Evolutionary conservation across 2,888 invertebrate genomes (phyloP), one percentile per base, ranked within the genome.

Genomic region (Kryphioiulus occultus): DNA sequence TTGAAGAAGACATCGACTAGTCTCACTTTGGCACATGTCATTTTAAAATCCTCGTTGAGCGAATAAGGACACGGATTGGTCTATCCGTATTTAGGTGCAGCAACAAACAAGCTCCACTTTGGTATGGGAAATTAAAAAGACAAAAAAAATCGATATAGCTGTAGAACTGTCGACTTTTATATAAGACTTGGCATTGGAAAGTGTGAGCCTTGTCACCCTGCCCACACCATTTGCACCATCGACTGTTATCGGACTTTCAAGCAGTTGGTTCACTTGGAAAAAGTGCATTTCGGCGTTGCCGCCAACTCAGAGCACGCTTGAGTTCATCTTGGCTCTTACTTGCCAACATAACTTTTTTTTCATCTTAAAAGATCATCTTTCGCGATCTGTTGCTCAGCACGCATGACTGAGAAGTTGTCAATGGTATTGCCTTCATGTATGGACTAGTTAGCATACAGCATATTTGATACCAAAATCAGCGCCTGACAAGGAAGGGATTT

Each of bases 101-200:
- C 30, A 78, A 78, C 78, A 30, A 78, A 78, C 78, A 10, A 30
- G 26, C 78, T n/a, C 2, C 30, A 15, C 78, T 30, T 78, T 30
- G 78, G 78, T 30, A 78, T 30, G 17, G 78, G 30, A 78, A 78
- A 78, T 78, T 78, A 78, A 78, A 44, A 78, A 78, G 78, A 78
- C 78, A 30, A 78, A 78, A 78, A 35, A 78, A 78, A 78, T 78
- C 78, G 78, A 78, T 78, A 78, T 26, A 78, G 78, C 22, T 78
- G 30, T 78, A 78, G 78, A 78, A 78, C 78, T 78, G 78, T 78
- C 78, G 78, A 78, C 78, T 78, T 68, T 78, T 78, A 26, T 78
- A 78, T 78, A 78, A 78, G 15, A 78, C 30, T 78, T 78, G 78
- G 78, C 78, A 78, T 78, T 78, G 78, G 26, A 78, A 78, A 78